These are phyloP conservation scores for Alouatta palliata DNA, from an alignment of 2,113 vertebrate species.

Conservation along the genomic window DNA sequence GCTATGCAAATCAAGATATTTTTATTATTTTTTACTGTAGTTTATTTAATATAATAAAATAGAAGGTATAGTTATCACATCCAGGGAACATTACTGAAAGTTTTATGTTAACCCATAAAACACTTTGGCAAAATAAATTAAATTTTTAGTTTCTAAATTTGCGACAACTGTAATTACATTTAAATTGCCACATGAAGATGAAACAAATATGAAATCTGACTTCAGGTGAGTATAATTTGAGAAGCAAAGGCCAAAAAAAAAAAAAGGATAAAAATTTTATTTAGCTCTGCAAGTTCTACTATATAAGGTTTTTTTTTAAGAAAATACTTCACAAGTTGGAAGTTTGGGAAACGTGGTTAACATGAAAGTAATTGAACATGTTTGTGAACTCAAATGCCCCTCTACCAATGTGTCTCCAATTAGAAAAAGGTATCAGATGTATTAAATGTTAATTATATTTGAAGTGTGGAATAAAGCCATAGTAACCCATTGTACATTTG, in stretches of 20 bases:
- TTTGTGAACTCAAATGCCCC: conserved; percentile 49
- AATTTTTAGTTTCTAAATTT: neutral
- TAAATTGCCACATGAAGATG: neutral
- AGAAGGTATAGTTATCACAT: neutral
- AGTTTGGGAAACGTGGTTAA: conserved; percentile 59
- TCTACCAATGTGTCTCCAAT: neutral
- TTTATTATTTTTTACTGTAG: neutral
- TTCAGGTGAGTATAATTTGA: neutral
- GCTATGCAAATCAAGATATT: neutral
- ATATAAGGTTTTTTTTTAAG: rapidly evolving
- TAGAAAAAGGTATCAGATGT: conserved; percentile 48
- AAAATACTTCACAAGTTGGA: conserved; percentile 34
- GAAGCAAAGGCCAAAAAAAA: neutral
- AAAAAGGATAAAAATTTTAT: neutral
- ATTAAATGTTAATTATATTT: conserved; percentile 53
- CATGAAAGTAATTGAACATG: conserved; percentile 47
- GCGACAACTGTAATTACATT: neutral
- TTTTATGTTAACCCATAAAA: neutral
- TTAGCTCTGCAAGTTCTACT: rapidly evolving
- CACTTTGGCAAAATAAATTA: neutral
- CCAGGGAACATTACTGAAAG: neutral
- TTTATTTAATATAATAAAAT: neutral
- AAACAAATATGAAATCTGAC: neutral
- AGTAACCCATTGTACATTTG: conserved; percentile 53
- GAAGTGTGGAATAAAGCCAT: conserved; percentile 53